Evolutionary conservation across 2,113 vertebrate species (phyloP), one percentile per base, ranked within the genome.

Genomic region (Electrona antarctica): DNA sequence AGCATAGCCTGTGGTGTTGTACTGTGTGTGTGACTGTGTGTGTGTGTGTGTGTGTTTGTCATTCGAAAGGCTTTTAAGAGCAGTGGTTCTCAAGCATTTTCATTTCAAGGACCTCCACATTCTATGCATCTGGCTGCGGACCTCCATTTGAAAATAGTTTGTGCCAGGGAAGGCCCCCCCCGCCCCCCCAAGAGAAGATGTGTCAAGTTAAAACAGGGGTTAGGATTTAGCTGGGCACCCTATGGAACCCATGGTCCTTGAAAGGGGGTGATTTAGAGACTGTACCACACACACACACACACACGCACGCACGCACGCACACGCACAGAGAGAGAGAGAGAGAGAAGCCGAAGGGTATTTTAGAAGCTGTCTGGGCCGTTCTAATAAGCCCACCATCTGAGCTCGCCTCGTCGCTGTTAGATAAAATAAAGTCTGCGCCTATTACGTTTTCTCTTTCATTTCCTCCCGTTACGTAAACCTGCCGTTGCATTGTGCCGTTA

Each of bases 331-430:
- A 21, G 21, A 21, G 21, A 21, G 21, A 21, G 21, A 21, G 21
- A 21, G 21, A 21, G 21, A 21, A 2, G 21, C 21, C 21, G 21
- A 21, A 21, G 21, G 21, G 21, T 21, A 21, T 21, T 21, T 21
- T 21, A 21, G 21, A 21, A 21, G 21, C 21, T 21, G 21, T 21
- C 21, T 21, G 21, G 21, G 21, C 21, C 21, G 21, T 54, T 79
- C 54, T 77, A 84, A 82, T 83, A 50, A 78, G 80, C 72, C 67
- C 72, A 7, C 83, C 69, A 49, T 46, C 78, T 29, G 73, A 58
- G 74, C 8, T 69, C 59, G 50, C 45, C 60, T 50, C 46, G 13
- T 41, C 56, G 50, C 45, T 2, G 21, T 2, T 21, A 2, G 21
- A 21, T 21, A 21, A 21, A 21, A 21, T 21, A 2, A 21, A 21